These are phyloP conservation scores for Bhutanitis thaidina DNA, from an alignment of 2,888 invertebrate species.

Conservation along the genomic window DNA sequence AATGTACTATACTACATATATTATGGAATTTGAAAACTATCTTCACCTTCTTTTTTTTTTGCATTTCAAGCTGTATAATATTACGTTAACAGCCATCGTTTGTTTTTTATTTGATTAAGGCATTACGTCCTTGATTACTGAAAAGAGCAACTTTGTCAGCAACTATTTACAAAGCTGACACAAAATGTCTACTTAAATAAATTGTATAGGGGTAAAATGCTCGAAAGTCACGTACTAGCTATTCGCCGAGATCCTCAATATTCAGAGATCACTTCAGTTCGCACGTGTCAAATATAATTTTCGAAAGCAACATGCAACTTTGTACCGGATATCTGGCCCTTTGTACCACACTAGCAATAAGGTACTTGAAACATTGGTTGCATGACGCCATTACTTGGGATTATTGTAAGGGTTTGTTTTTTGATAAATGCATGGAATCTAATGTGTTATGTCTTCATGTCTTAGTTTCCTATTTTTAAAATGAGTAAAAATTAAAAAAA, in stretches of 20 bases:
- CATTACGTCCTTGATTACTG: constrained; percentile 1
- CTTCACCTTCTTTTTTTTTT: too few species aligned
- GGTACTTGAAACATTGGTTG: neutral
- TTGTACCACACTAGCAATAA: neutral
- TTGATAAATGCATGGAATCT: too few species aligned
- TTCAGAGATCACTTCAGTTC: constrained; percentile 42
- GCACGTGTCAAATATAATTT: constrained; percentile 43
- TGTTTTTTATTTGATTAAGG: constrained; percentile 8
- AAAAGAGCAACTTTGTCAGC: constrained; percentile 20
- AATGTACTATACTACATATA: too few species aligned
- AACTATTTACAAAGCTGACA: constrained; percentile 21
- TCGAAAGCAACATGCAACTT: constrained; percentile 16
- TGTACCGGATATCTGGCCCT: constrained; percentile 11
- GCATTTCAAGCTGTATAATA: too few species aligned
- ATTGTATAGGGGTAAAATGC: constrained; percentile 21
- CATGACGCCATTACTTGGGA: too few species aligned
- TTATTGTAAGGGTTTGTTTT: too few species aligned
- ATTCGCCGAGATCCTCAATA: constrained; percentile 36
- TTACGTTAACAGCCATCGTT: too few species aligned
- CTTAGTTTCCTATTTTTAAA: too few species aligned
- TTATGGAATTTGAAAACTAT: too few species aligned
- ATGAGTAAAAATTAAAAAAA: too few species aligned
- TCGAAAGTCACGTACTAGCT: constrained; percentile 23
- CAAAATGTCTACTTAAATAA: constrained; percentile 22
- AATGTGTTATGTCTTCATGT: too few species aligned